Conservation (phyloP, 2,888 invertebrate genomes). For the Perithous albicinctus region DNA sequence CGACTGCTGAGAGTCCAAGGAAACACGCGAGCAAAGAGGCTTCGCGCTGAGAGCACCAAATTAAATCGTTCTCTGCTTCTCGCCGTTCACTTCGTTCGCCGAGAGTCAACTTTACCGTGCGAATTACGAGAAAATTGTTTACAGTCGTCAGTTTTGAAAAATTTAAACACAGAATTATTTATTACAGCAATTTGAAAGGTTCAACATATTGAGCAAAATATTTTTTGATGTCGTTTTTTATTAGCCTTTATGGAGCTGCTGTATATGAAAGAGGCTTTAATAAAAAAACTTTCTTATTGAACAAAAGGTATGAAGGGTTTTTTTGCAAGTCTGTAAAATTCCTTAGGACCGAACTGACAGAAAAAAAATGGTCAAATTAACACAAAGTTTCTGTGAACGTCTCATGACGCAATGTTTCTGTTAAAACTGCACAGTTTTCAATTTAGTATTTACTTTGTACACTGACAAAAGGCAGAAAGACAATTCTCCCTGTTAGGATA, state of each 20-base stretch:
- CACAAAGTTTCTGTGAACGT: too few species aligned
- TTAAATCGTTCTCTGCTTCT: conserved; percentile 57
- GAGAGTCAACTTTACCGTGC: conserved; percentile 30
- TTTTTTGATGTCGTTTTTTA: too few species aligned
- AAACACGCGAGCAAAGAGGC: conserved; percentile 56
- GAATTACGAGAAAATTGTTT: conserved; percentile 1
- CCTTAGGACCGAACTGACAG: too few species aligned
- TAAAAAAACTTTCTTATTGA: too few species aligned
- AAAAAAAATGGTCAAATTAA: too few species aligned
- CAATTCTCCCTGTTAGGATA: neutral
- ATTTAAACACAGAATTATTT: neutral
- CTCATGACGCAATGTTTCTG: too few species aligned
- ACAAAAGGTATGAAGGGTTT: too few species aligned
- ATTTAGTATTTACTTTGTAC: neutral
- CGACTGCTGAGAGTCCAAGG: conserved; percentile 34
- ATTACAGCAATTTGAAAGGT: neutral
- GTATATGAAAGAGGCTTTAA: too few species aligned
- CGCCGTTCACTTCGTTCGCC: conserved; percentile 26
- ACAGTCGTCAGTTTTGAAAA: neutral
- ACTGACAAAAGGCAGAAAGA: neutral
- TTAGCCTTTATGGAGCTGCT: too few species aligned
- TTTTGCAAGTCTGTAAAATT: too few species aligned
- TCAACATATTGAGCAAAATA: neutral
- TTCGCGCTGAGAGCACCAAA: conserved; percentile 58
- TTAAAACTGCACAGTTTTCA: too few species aligned